These are phyloP conservation scores for Desoria tigrina DNA, from an alignment of 2,888 invertebrate species.

Conservation along the genomic window DNA sequence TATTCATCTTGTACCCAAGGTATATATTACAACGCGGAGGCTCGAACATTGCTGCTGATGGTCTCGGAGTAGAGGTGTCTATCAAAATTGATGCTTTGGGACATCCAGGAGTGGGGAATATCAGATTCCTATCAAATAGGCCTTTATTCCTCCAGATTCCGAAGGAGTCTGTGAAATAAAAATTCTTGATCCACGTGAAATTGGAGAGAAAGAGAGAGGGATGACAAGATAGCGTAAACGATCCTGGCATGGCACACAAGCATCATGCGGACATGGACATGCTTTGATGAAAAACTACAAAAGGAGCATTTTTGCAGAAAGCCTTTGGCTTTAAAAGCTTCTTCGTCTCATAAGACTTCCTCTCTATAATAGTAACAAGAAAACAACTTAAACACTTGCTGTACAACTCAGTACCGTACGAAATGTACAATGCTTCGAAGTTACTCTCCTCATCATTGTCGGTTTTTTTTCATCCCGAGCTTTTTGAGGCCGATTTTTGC, in stretches of 20 bases:
- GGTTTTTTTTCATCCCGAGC: background rate
- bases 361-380: too few relatives aligned
- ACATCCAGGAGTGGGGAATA: too few relatives aligned
- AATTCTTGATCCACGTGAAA: conserved; percentile 13
- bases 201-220: background rate
- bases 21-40: too few relatives aligned
- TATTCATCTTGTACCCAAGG: too few relatives aligned
- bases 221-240: conserved; percentile 15
- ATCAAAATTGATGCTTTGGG: too few relatives aligned
- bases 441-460: background rate
- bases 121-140: background rate
- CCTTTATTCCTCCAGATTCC: background rate
- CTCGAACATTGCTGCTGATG: too few relatives aligned
- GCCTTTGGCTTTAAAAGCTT: conserved; percentile 11
- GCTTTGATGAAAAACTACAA: conserved; percentile 22
- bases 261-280: conserved; percentile 16
- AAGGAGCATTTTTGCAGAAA: conserved; percentile 10
- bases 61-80: too few relatives aligned
- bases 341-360: background rate
- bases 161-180: background rate
- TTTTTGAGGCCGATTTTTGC: conserved; percentile 14
- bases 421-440: too few relatives aligned
- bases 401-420: too few relatives aligned
- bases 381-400: too few relatives aligned
- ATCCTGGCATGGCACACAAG: conserved; percentile 1